These are phyloP conservation scores for Gadus macrocephalus DNA, from an alignment of 2,113 vertebrate species.

Conservation along the genomic window DNA sequence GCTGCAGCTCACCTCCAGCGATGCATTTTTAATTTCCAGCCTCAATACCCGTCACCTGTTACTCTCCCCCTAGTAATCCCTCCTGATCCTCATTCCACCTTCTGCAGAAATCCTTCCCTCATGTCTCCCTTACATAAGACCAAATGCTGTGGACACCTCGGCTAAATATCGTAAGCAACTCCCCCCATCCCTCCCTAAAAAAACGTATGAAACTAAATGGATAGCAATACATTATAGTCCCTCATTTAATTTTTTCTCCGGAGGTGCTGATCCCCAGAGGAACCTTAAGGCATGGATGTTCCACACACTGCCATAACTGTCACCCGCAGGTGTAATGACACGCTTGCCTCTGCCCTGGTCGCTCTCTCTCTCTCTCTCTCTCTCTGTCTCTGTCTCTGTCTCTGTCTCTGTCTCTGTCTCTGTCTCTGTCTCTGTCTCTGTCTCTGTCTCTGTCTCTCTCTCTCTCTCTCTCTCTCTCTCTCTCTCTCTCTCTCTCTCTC, in stretches of 20 bases:
- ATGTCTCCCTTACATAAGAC: conserved; percentile 44
- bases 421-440: conserved; percentile 25
- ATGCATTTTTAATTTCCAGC: conserved; percentile 50
- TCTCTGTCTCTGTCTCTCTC: too few relatives aligned
- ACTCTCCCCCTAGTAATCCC: conserved; percentile 42
- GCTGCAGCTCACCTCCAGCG: conserved; percentile 33
- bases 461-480: conserved; percentile 20
- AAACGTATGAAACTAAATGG: conserved; percentile 15
- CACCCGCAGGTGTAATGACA: conserved; percentile 30
- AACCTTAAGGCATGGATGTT: conserved; percentile 44
- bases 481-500: not conserved
- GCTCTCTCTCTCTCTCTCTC: conserved; percentile 17
- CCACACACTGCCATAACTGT: conserved; percentile 40
- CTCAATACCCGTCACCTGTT: conserved; percentile 51
- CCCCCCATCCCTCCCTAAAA: conserved; percentile 9
- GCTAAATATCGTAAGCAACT: conserved; percentile 53
- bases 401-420: conserved; percentile 25
- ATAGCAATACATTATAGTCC: too few relatives aligned
- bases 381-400: conserved; percentile 25
- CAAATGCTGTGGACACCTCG: conserved; percentile 52
- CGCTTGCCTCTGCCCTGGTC: not conserved
- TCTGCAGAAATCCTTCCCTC: conserved; percentile 30
- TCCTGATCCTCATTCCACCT: conserved; percentile 28
- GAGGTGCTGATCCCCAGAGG: conserved; percentile 38
- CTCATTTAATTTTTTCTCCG: conserved; percentile 25